Evolutionary conservation across 2,113 vertebrate genomes (phyloP), one percentile per base, ranked within the genome.

Genomic region (Chaetodon auriga): DNA sequence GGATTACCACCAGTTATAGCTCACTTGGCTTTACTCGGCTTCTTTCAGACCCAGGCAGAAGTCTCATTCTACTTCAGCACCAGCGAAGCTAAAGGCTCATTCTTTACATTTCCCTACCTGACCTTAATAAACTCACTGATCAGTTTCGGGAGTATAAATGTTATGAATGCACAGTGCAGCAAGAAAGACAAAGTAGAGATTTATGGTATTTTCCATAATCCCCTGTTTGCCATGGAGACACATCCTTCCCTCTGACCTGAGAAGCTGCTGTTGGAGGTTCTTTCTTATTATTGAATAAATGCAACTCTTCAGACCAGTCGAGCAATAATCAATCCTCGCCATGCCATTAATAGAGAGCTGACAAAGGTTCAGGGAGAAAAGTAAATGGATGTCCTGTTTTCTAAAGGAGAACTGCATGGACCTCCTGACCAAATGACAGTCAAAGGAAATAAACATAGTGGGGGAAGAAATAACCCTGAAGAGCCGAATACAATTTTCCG

Each of bases 1-100:
- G 48, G 68, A 71, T 83, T 68, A 61, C 45, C 73, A 55, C 45
- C 45, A 54, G 57, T 81, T 65, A 68, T 51, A 64, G 73, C 68
- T 82, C 53, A 80, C 51, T 82, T 68, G 16, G 45, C 48, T 80
- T 80, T 43, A 30, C 41, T 63, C 30, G 7, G 45, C 63, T 80
- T 45, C 55, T 75, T 46, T 65, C 21, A 60, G 23, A 81, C 62
- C 49, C 46, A 19, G 6, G 14, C 13, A 61, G 36, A 54, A 66
- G 53, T 65, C n/a, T 64, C 57, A 58, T 49, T 3, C 13, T 14
- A n/a, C 51, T 72, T 43, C 54, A 66, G 53, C 11, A 0, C 4
- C 16, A 46, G 5, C 13, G 35, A 65, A 54, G 21, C 21, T 15
- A 53, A 78, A 51, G 6, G 53, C 35, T 43, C 6, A 35, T 45